A percentile compares a stretch with the other conserved stretches of the same genome.
These are phyloP conservation scores for Drosophila yakuba DNA, from an alignment of 1,140 invertebrate genomes.

Conservation along the genomic window DNA sequence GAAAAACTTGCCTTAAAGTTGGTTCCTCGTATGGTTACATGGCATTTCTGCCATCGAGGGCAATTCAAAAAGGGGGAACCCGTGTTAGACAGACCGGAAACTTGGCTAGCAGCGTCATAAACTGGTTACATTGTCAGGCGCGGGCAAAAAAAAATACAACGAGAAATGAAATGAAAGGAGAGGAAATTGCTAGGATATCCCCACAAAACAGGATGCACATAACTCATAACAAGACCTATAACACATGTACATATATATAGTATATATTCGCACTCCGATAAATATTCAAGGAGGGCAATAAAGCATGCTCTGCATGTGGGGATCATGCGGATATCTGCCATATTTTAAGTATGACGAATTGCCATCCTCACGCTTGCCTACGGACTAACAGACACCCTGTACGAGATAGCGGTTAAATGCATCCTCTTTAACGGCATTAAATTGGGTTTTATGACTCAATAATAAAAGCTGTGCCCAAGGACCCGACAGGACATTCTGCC, in stretches of 20 bases:
- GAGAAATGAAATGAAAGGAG: constrained; percentile 35
- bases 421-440: constrained; percentile 67
- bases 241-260: constrained; percentile 16
- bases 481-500: not conserved
- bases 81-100: constrained; percentile 37
- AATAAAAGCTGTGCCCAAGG: constrained; percentile 29
- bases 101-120: constrained; percentile 56
- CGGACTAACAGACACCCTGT: constrained; percentile 56
- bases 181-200: constrained; percentile 40
- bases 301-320: constrained; percentile 52
- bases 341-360: constrained; percentile 43
- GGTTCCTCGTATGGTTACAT: not conserved
- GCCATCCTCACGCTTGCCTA: constrained; percentile 31
- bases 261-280: constrained; percentile 23
- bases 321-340: constrained; percentile 21
- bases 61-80: not conserved
- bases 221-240: constrained; percentile 52
- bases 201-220: constrained; percentile 76
- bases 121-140: constrained; percentile 76
- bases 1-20: constrained; percentile 1
- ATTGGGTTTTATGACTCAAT: constrained; percentile 79
- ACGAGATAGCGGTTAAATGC: constrained; percentile 62
- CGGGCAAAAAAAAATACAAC: not conserved
- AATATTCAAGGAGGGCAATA: constrained; percentile 48
- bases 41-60: constrained; percentile 15